Conservation (phyloP, 2,888 invertebrate genomes). For the Imbricaverruca yamaguchii region DNA sequence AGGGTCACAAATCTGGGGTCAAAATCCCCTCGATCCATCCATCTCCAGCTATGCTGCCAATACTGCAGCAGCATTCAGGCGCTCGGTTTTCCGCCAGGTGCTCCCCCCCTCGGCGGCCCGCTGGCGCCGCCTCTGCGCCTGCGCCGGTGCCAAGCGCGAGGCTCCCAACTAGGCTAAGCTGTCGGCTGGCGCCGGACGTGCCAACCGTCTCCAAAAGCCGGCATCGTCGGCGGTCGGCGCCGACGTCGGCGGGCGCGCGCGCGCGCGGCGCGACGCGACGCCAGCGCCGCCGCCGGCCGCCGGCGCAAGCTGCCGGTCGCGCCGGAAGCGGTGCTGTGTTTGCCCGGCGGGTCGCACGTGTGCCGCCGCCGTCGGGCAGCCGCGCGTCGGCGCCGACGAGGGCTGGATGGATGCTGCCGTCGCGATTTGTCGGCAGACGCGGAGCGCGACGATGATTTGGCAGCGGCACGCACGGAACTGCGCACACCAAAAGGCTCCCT, state of each 20-base stretch:
- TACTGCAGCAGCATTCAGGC: too few relatives aligned
- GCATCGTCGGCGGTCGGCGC: neutral
- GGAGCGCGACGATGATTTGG: too few relatives aligned
- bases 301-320: neutral
- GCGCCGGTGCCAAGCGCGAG: neutral
- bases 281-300: neutral
- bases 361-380: neutral
- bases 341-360: neutral
- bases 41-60: too few relatives aligned
- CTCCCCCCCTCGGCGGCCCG: neutral
- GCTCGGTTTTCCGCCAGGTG: too few relatives aligned
- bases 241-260: too few relatives aligned
- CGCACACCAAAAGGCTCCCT: too few relatives aligned
- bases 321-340: neutral
- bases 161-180: constrained; percentile 13
- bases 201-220: neutral
- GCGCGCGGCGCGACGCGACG: neutral
- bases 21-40: too few relatives aligned
- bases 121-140: neutral
- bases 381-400: too few relatives aligned
- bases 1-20: too few relatives aligned
- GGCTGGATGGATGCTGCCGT: too few relatives aligned
- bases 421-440: too few relatives aligned
- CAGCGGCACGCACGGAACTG: too few relatives aligned
- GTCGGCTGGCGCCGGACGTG: neutral